These are phyloP conservation scores for Apodemia zela DNA, from an alignment of 2,888 invertebrate genomes.

Conservation along the genomic window DNA sequence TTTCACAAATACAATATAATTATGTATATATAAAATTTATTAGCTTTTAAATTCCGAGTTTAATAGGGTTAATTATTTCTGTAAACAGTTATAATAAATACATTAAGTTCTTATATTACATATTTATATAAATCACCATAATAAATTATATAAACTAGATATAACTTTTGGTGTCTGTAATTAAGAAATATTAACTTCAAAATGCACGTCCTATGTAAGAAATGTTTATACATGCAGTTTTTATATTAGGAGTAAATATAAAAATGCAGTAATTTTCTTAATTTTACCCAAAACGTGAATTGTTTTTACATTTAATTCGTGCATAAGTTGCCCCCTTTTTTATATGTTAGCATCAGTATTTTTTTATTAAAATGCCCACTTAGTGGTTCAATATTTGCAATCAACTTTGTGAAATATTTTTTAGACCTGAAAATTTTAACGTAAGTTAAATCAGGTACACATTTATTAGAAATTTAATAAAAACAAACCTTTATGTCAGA, in stretches of 20 bases:
- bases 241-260: constrained; percentile 13
- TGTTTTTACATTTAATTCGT: background rate
- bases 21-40: constrained; percentile 1
- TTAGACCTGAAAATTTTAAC: background rate
- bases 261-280: constrained; percentile 5
- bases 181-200: constrained; percentile 1
- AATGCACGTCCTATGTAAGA: background rate
- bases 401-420: no score
- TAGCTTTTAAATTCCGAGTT: background rate
- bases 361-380: no score
- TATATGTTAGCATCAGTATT: background rate
- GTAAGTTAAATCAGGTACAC: background rate
- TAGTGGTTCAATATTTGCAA: no score
- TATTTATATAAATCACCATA: constrained; percentile 12
- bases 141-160: constrained; percentile 13
- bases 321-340: background rate
- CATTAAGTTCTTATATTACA: constrained; percentile 12
- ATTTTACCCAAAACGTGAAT: background rate
- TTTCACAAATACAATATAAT: constrained; percentile 8
- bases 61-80: background rate
- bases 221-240: background rate
- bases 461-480: background rate
- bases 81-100: background rate
- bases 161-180: constrained; percentile 5
- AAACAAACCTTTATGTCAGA: background rate